A percentile compares a stretch with the other conserved stretches of the same genome.
phyloP scores from a whole-genome alignment of 2,888 invertebrate species.

The Amphipyra berbera region DNA sequence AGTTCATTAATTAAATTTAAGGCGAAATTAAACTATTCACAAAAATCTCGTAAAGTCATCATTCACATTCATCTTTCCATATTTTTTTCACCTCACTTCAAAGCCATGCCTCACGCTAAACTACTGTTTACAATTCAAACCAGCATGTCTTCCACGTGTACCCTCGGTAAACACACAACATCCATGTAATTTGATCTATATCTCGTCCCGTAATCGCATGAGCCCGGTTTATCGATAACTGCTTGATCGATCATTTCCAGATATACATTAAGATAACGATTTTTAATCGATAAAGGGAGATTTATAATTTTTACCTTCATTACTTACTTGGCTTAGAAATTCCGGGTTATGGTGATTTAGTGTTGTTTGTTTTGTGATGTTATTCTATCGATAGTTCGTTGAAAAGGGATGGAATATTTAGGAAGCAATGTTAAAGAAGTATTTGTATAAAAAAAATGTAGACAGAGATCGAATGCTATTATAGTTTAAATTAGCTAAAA shows the following conservation, averaged over 20 bases:
- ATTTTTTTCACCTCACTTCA: no score
- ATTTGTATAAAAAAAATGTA: no score
- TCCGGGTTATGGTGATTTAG: slow-evolving; percentile 44
- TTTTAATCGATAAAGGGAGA: slow-evolving; percentile 75
- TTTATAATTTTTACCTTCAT: slow-evolving; percentile 73
- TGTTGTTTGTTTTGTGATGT: slow-evolving; percentile 11
- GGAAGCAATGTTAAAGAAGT: no score
- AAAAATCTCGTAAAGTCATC: no score
- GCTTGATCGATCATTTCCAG: slow-evolving; percentile 83
- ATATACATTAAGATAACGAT: slow-evolving; percentile 80
- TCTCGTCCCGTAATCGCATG: slow-evolving; percentile 74
- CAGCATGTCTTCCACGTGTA: slow-evolving; percentile 37
- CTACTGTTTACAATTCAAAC: neutral
- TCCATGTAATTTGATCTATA: slow-evolving; percentile 79
- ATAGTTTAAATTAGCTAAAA: no score
- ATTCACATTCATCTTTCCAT: no score
- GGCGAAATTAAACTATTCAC: no score
- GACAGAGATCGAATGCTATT: no score
- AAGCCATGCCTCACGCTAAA: neutral
- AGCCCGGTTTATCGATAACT: slow-evolving; percentile 78
- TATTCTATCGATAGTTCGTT: neutral
- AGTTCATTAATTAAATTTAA: no score
- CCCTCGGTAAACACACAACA: slow-evolving; percentile 70
- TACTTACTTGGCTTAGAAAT: slow-evolving; percentile 56
- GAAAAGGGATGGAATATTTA: slow-evolving; percentile 4